Percentiles rank a stretch among this genome's conserved stretches.
phyloP scores from a whole-genome alignment of 2,113 vertebrate genomes.

The Dryoscopus gambensis region DNA sequence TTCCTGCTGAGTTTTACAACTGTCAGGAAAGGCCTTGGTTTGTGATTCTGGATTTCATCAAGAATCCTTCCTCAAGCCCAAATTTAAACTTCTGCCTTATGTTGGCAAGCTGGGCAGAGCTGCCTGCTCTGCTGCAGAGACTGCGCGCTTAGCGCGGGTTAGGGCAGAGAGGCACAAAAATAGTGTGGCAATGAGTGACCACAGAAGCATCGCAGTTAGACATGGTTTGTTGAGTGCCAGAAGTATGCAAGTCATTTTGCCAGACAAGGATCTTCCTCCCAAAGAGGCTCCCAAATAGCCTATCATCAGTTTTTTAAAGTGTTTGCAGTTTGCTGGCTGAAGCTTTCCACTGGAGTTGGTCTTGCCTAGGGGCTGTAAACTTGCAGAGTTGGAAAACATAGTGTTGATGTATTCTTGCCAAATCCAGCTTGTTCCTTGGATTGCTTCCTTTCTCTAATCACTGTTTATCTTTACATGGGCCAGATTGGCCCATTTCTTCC shows the following conservation, averaged over 20 bases:
- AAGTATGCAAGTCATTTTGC: constrained; percentile 23
- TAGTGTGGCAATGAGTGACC: constrained; percentile 2
- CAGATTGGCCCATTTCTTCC: constrained; percentile 56
- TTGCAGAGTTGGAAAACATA: constrained; percentile 56
- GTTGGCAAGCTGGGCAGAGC: not conserved
- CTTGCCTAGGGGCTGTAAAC: constrained; percentile 57
- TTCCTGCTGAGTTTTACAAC: not conserved
- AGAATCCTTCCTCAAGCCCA: not conserved
- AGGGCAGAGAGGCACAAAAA: constrained; percentile 10
- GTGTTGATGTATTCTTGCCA: constrained; percentile 32
- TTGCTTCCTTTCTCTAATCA: constrained; percentile 62
- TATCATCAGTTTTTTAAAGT: constrained; percentile 29
- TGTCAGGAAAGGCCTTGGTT: not conserved
- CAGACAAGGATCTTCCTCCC: constrained; percentile 26
- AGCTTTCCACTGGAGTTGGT: constrained; percentile 47
- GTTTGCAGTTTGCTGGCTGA: constrained; percentile 37
- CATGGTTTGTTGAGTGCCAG: constrained; percentile 14
- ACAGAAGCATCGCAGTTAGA: constrained; percentile 40
- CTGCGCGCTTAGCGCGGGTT: accelerated
- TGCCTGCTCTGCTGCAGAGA: not conserved
- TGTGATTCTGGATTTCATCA: constrained; percentile 40
- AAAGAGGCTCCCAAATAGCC: constrained; percentile 34
- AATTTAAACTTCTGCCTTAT: not conserved
- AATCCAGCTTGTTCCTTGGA: constrained; percentile 65
- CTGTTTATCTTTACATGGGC: constrained; percentile 62